Evolutionary conservation across 2,113 vertebrate genomes (phyloP), one percentile per base, ranked within the genome.

Genomic region (Psephotus haematonotus): DNA sequence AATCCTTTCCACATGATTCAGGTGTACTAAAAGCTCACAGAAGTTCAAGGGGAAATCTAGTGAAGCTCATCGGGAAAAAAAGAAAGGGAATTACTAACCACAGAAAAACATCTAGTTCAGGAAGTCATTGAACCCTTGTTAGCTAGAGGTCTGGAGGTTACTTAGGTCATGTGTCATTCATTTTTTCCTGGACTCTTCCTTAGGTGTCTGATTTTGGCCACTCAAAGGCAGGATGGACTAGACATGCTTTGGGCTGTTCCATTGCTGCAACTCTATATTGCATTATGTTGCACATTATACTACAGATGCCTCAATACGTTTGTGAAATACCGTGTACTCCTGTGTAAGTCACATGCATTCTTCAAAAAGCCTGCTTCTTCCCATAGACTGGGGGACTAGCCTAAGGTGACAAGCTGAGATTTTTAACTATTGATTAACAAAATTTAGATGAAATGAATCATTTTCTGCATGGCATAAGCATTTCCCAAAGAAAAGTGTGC

Each of bases 341-440:
- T 86, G 37, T 33, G 19, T 47, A 53, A 92, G 9, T 74, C 60
- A 84, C 55, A 47, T 13, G 11, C 6, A 47, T 13, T 63, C 72
- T 88, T 93, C 76, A 83, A 92, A 93, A 52, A 46, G 17, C n/a
- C 46, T 81, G 15, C 37, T 63, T 83, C 68, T 78, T 92, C 55
- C 64, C 27, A 53, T 6, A 59, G 53, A 37, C 17, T 24, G 14
- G 31, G 41, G 44, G 27, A 70, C 37, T 88, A 88, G 79, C 75
- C 53, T 92, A 63, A 57, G 27, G 53, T 93, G 71, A 77, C 57
- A 80, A 82, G 33, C 46, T 75, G 82, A 67, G n/a, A 71, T 88
- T 78, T 94, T 95, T 53, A 90, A 78, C 80, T 77, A 22, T 70
- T 77, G 55, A 46, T 90, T 82, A 81, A 24, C 11, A 70, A 83